Conservation (phyloP, 1,140 invertebrate genomes). For the Mamestra configurata region DNA sequence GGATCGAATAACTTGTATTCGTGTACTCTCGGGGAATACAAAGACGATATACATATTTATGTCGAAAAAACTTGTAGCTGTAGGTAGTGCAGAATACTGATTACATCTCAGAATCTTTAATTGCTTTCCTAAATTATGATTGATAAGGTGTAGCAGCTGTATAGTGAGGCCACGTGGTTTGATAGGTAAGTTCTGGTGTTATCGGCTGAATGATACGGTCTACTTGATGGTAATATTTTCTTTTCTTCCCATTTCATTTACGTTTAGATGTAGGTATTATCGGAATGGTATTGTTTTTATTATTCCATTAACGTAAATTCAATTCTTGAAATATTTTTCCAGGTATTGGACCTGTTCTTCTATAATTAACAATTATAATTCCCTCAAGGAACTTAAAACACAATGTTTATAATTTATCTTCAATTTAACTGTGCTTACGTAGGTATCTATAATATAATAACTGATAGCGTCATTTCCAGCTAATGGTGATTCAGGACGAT, state of each 20-base stretch:
- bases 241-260: background rate
- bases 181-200: background rate
- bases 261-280: no score
- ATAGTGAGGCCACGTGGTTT: background rate
- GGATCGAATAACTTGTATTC: slow-evolving; percentile 4
- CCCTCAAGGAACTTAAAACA: slow-evolving; percentile 3
- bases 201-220: background rate
- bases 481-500: slow-evolving; percentile 30
- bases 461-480: slow-evolving; percentile 15
- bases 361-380: background rate
- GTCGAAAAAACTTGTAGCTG: background rate
- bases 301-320: no score
- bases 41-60: background rate
- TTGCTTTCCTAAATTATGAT: background rate
- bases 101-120: background rate
- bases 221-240: background rate
- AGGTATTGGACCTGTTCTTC: background rate
- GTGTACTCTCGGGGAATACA: background rate
- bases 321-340: background rate
- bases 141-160: background rate
- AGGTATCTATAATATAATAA: background rate
- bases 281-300: no score
- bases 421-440: background rate
- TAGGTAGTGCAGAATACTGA: background rate
- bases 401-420: slow-evolving; percentile 13